Evolutionary conservation across 2,888 invertebrate genomes (phyloP).

Genomic region (Cephus rjabovi): DNA sequence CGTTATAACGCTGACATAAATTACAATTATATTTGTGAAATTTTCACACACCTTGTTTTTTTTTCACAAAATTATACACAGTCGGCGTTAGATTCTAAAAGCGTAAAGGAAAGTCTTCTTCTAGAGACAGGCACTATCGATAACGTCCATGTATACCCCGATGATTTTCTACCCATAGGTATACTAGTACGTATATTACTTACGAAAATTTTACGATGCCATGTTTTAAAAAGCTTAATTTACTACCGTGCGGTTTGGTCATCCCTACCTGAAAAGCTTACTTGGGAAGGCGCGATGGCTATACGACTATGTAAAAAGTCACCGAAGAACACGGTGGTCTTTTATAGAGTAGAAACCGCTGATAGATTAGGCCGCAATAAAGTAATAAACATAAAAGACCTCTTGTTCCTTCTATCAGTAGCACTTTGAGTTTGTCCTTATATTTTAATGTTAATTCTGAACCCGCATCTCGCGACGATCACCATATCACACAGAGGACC

Average conservation of each 20-base stretch:
- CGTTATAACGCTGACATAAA: not conserved
- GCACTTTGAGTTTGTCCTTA: not conserved
- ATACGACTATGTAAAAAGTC: constrained; percentile 52
- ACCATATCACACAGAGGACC: not conserved
- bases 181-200: not conserved
- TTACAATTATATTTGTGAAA: not conserved
- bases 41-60: not conserved
- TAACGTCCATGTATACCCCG: no score
- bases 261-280: constrained; percentile 46
- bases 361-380: constrained; percentile 59
- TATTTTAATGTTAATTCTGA: not conserved
- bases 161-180: not conserved
- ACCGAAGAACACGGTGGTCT: constrained; percentile 49
- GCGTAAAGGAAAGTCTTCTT: no score
- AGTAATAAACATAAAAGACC: constrained; percentile 62
- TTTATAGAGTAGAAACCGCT: constrained; percentile 53
- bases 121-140: no score
- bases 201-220: constrained; percentile 37
- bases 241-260: constrained; percentile 50
- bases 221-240: constrained; percentile 55
- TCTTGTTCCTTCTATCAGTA: not conserved
- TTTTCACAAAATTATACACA: not conserved
- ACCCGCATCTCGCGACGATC: not conserved
- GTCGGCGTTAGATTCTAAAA: not conserved
- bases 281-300: not conserved